Percentiles rank a stretch among this genome's conserved stretches.
These are phyloP conservation scores for cattle (Bos taurus) DNA, from an alignment of 2,113 vertebrate genomes.

Conservation along the genomic window ARS-UCD2.0 NC_037350.1:14527001-14527500, in stretches of 20 bases:
- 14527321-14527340: not conserved
- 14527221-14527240: rapidly evolving
- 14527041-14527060: conserved; percentile 66
- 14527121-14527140: not conserved
- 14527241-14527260: not conserved
- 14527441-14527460: not conserved
- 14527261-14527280: not conserved
- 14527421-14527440: not conserved
- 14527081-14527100: conserved; percentile 28
- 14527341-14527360: not conserved
- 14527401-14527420: too few relatives aligned
- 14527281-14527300: not conserved
- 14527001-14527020: conserved; percentile 66
- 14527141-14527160: not conserved
- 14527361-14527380: not conserved
- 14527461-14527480: too few relatives aligned
- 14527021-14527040: conserved; percentile 69
- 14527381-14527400: not conserved
- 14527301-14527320: not conserved
- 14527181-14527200: rapidly evolving
- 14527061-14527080: conserved; percentile 37
- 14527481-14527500: not conserved
- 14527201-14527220: not conserved
- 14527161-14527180: too few relatives aligned
- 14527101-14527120: not conserved